Conservation (phyloP, 2,113 vertebrate species). For the Sarotherodon lohbergeri region DNA sequence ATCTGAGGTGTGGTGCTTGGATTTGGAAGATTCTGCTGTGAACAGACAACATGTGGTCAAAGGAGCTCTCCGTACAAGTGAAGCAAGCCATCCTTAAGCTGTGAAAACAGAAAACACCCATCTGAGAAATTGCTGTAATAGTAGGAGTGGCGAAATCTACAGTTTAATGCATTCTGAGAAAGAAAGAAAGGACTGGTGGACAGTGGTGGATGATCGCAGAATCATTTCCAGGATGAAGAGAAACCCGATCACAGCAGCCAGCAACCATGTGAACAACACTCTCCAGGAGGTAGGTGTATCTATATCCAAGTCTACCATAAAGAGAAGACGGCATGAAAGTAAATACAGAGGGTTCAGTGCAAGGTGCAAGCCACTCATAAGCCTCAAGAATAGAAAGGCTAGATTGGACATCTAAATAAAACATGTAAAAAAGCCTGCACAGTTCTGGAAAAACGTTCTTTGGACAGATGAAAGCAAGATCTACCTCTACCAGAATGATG, state of each 20-base stretch:
- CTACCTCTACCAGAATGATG: neutral
- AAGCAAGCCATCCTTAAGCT: neutral
- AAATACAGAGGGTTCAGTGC: neutral
- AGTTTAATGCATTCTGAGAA: neutral
- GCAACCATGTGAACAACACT: neutral
- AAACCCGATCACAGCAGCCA: neutral
- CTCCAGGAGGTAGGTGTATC: neutral
- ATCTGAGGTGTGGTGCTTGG: neutral
- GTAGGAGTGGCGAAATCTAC: neutral
- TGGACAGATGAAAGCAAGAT: neutral
- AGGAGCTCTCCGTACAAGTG: neutral
- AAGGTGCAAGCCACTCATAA: neutral
- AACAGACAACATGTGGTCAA: neutral
- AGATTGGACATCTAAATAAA: neutral
- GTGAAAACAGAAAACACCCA: neutral
- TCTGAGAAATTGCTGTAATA: neutral
- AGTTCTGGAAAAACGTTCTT: neutral
- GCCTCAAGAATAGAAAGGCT: neutral
- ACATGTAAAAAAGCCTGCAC: neutral
- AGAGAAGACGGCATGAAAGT: neutral
- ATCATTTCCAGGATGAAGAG: neutral
- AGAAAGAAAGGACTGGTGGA: neutral
- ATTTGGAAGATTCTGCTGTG: neutral
- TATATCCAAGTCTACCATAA: neutral
- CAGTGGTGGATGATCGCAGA: neutral